Evolutionary conservation across 2,888 invertebrate species (phyloP), one percentile per base, ranked within the genome.

Genomic region (Piscicola geometra): DNA sequence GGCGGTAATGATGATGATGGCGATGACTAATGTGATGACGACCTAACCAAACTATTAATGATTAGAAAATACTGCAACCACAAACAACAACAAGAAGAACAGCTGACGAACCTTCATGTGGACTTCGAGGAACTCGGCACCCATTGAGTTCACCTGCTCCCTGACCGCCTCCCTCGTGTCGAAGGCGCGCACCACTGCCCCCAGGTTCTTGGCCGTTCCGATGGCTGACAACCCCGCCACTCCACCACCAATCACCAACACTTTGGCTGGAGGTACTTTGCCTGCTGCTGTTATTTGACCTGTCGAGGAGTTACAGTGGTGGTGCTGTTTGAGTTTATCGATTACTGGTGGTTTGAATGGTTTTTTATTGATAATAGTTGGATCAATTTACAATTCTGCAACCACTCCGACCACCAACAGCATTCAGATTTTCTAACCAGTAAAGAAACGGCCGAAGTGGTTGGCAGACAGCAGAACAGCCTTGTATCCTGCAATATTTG

Each of bases 391-490:
- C n/a, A n/a, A n/a, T n/a, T n/a, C n/a, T n/a, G n/a, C n/a, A n/a
- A n/a, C n/a, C n/a, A n/a, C n/a, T n/a, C n/a, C n/a, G 15, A 18
- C 52, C 21, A 52, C 15, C 52, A 15, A 15, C 21, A 52, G 21
- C 52, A 15, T 15, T n/a, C n/a, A n/a, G n/a, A n/a, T n/a, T n/a
- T 33, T 9, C 64, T 33, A 18, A 91, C 92, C 93, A 78, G 93
- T 90, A 86, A 94, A 93, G 86, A 94, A 94, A 80, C 93, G 87
- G n/a, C 93, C 93, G 85, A 92, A 94, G 83, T 93, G 88, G 81
- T 92, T 92, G 0, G 93, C 92, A 12, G 93, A 93, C 86, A 93
- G 93, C 36, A 94, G 89, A 21, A 94, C 93, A 0, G 93, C 93
- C 79, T 93, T 89, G 86, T 94, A 94, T 2, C 93, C 93, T 71